Percentiles rank a stretch among this genome's conserved stretches.
Evolutionary conservation across 2,888 invertebrate species (phyloP).

Genomic region (Campaea margaritaria): DNA sequence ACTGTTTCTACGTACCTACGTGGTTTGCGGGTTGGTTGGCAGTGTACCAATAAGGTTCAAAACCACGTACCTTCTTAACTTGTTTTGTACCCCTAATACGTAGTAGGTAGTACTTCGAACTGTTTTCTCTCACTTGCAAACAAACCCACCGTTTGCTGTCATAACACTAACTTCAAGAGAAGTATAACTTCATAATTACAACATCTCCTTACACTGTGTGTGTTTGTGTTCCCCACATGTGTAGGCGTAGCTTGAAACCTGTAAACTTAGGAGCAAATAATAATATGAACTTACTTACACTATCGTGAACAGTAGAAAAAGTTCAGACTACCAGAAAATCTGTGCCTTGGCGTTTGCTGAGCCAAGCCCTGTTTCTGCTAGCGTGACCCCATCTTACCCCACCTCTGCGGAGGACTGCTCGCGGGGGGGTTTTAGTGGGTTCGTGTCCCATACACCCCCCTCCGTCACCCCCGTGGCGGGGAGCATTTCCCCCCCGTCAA

Average conservation of each 20-base stretch:
- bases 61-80: too few relatives aligned
- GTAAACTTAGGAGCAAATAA: conserved; percentile 23
- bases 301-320: conserved; percentile 5
- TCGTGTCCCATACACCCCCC: too few relatives aligned
- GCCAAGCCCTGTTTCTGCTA: too few relatives aligned
- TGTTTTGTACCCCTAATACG: neutral
- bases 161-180: conserved; percentile 6
- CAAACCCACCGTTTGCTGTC: conserved; percentile 11
- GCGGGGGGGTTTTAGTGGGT: too few relatives aligned
- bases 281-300: neutral
- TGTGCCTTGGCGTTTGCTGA: too few relatives aligned
- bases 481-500: too few relatives aligned
- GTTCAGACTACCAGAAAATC: neutral
- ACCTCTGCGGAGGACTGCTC: too few relatives aligned
- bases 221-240: conserved; percentile 24
- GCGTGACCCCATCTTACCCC: too few relatives aligned
- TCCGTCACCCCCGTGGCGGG: too few relatives aligned
- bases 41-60: too few relatives aligned
- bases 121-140: conserved; percentile 14
- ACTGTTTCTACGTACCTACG: too few relatives aligned
- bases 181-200: conserved; percentile 31
- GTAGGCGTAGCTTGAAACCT: conserved; percentile 20
- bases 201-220: conserved; percentile 24
- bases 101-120: neutral
- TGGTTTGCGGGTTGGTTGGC: too few relatives aligned